These are phyloP conservation scores for Callionymus lyra DNA, from an alignment of 2,113 vertebrate species.

Conservation along the genomic window DNA sequence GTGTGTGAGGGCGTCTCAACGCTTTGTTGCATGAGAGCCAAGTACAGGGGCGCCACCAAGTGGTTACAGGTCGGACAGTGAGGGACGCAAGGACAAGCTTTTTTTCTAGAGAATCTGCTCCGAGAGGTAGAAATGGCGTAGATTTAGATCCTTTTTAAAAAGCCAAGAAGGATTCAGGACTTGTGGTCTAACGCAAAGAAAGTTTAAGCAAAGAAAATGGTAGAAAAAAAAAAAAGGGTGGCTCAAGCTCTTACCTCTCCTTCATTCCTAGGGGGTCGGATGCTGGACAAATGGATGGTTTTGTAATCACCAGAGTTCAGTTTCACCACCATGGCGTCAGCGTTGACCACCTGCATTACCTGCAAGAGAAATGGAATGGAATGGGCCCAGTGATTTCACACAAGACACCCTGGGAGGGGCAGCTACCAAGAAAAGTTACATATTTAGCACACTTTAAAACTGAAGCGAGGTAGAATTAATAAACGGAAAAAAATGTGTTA, in stretches of 20 bases:
- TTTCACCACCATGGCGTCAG: conserved; percentile 89
- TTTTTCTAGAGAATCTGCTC: conserved; percentile 6
- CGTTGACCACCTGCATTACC: conserved; percentile 96
- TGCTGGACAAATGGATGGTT: conserved; percentile 93
- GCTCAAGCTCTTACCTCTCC: conserved; percentile 71
- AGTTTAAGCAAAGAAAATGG: background rate
- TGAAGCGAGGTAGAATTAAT: conserved; percentile 34
- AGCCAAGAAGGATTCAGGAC: no score
- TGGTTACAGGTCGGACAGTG: conserved; percentile 23
- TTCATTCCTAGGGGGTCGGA: conserved; percentile 85
- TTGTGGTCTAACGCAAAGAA: background rate
- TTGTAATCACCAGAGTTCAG: conserved; percentile 89
- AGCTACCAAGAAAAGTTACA: no score
- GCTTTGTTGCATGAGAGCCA: conserved; percentile 21
- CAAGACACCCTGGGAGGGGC: background rate
- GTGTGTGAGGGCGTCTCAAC: conserved; percentile 43
- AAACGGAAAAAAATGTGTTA: conserved; percentile 45
- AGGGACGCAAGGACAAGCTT: conserved; percentile 3
- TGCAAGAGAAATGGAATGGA: conserved; percentile 28
- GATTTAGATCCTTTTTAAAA: conserved; percentile 6
- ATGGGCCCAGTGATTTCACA: background rate
- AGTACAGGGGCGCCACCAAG: conserved; percentile 48
- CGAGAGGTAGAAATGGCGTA: conserved; percentile 5
- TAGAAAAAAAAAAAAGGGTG: conserved; percentile 1
- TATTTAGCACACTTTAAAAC: background rate